These are phyloP conservation scores for Spongia lamella DNA, from an alignment of 37 sponge, comb jelly and placozoan species.

Conservation along the genomic window DNA sequence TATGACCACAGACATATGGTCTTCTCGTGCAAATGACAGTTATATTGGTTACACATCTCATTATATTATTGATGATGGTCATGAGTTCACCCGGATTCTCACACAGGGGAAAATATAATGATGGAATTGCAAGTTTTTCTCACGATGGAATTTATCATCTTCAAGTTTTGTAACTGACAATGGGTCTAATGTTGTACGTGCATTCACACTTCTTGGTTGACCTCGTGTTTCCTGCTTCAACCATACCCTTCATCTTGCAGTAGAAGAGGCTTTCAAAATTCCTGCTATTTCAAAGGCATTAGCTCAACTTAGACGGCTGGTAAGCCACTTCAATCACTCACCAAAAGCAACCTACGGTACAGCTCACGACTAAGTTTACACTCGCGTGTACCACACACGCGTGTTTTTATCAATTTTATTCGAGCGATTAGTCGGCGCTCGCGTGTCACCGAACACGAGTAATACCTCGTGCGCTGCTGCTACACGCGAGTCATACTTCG, in stretches of 20 bases:
- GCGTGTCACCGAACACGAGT: too few relatives aligned
- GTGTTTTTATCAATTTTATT: too few relatives aligned
- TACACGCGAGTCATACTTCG: too few relatives aligned
- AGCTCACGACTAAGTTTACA: too few relatives aligned
- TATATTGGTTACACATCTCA: too few relatives aligned
- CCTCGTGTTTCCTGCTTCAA: conserved; percentile 31
- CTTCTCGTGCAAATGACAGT: too few relatives aligned
- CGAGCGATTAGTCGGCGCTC: too few relatives aligned
- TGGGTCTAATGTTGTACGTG: conserved; percentile 23
- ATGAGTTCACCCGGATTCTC: background rate
- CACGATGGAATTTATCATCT: background rate
- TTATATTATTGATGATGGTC: too few relatives aligned
- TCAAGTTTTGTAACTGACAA: conserved; percentile 22
- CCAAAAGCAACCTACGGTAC: conserved; percentile 18
- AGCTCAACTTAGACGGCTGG: conserved; percentile 8
- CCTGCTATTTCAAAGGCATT: conserved; percentile 24
- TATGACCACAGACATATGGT: conserved; percentile 1
- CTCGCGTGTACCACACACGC: too few relatives aligned
- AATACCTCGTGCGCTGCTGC: too few relatives aligned
- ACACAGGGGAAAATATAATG: conserved; percentile 20
- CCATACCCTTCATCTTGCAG: background rate
- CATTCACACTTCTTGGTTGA: conserved; percentile 19
- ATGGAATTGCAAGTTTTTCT: conserved; percentile 17
- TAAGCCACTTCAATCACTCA: conserved; percentile 26
- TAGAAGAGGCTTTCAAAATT: conserved; percentile 1